phyloP scores from a whole-genome alignment of 2,113 vertebrate species.

The Bos indicus region DNA sequence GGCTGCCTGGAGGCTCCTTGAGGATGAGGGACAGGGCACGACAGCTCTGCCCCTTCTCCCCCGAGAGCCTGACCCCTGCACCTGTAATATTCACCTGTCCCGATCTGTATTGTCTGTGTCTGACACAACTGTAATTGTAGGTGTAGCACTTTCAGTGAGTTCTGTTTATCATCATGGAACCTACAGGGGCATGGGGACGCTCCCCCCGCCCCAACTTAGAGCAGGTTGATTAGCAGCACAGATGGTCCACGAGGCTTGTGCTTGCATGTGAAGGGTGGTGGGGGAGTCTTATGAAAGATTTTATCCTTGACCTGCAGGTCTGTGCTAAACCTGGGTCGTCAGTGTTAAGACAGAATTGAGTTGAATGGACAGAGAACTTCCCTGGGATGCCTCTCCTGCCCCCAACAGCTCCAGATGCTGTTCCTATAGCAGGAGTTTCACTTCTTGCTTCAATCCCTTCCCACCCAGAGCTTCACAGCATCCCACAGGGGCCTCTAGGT shows the following conservation, averaged over 20 bases:
- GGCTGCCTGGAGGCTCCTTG: neutral
- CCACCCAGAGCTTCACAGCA: neutral
- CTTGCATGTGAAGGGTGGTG: neutral
- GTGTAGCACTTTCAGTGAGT: neutral
- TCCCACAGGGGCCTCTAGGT: neutral
- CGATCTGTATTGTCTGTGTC: neutral
- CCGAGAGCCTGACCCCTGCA: neutral
- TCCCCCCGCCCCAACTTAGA: neutral
- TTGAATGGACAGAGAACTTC: neutral
- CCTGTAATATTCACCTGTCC: neutral
- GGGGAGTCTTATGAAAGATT: neutral
- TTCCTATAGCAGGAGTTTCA: neutral
- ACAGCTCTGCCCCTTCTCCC: neutral
- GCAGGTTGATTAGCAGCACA: neutral
- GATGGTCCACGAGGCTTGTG: neutral
- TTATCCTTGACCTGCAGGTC: neutral
- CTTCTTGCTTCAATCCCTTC: neutral
- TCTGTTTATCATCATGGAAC: neutral
- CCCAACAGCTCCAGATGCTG: neutral
- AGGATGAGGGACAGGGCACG: neutral
- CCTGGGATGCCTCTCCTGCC: neutral
- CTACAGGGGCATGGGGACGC: neutral
- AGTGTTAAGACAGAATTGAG: neutral
- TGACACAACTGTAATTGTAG: neutral
- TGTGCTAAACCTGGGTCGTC: neutral